These are phyloP conservation scores for Smittia sp. DNA, from an alignment of 2,888 invertebrate genomes.

Conservation along the genomic window DNA sequence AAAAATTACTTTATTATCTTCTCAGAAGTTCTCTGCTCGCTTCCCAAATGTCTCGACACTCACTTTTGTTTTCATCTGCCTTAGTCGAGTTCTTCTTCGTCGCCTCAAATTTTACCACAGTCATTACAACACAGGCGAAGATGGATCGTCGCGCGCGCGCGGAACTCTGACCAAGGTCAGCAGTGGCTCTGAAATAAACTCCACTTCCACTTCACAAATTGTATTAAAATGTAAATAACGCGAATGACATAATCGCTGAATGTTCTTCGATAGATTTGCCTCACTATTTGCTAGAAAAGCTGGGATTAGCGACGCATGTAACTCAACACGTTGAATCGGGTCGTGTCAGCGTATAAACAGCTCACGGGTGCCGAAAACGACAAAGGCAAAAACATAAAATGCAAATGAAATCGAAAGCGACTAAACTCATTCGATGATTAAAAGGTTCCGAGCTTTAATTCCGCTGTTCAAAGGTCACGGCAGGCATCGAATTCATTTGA, in stretches of 20 bases:
- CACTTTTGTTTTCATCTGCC: background rate
- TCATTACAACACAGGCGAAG: background rate
- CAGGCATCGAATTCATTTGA: background rate
- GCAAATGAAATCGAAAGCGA: background rate
- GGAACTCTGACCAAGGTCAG: slow-evolving; percentile 23
- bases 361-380: background rate
- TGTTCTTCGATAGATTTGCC: background rate
- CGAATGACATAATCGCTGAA: slow-evolving; percentile 36
- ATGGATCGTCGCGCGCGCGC: background rate
- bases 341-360: background rate
- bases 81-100: background rate
- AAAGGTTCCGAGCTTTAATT: background rate
- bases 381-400: background rate
- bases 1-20: background rate
- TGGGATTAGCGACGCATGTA: background rate
- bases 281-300: background rate
- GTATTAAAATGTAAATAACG: slow-evolving; percentile 28
- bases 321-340: background rate
- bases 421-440: background rate
- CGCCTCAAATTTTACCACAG: background rate
- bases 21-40: background rate
- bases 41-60: background rate
- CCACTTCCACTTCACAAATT: background rate
- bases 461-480: background rate
- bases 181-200: background rate